Percentiles rank a stretch among this genome's conserved stretches.
Evolutionary conservation across 1,140 invertebrate genomes (phyloP).

Genomic region (Calosoma granatense): DNA sequence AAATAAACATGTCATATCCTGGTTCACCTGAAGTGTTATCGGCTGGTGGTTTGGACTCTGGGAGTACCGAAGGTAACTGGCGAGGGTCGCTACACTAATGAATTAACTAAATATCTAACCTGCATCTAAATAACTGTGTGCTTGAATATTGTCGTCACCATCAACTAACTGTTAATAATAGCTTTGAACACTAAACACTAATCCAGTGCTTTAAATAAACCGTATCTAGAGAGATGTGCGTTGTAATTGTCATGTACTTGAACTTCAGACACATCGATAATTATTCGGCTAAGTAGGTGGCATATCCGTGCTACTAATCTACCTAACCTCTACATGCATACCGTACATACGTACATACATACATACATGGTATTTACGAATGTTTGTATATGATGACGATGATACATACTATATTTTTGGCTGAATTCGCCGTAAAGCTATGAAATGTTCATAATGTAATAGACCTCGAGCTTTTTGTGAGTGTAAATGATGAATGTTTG

Average conservation of each 20-base stretch:
- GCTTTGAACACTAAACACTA: neutral
- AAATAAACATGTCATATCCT: neutral
- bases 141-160: too few species aligned
- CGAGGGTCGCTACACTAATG: neutral
- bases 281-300: neutral
- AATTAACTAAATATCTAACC: neutral
- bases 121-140: too few species aligned
- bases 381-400: constrained; percentile 2
- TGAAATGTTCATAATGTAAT: neutral
- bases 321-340: too few species aligned
- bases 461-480: neutral
- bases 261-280: neutral
- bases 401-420: constrained; percentile 10
- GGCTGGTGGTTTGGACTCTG: neutral
- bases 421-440: constrained; percentile 10
- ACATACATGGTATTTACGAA: neutral
- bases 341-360: neutral
- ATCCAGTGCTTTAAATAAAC: neutral
- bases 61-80: neutral
- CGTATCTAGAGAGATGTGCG: neutral
- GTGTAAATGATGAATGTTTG: neutral
- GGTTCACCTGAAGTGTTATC: neutral
- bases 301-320: too few species aligned
- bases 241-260: neutral
- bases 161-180: neutral